Base-by-base conservation (phyloP, 2,888 invertebrate species). In the Napeogenes sylphis region DNA sequence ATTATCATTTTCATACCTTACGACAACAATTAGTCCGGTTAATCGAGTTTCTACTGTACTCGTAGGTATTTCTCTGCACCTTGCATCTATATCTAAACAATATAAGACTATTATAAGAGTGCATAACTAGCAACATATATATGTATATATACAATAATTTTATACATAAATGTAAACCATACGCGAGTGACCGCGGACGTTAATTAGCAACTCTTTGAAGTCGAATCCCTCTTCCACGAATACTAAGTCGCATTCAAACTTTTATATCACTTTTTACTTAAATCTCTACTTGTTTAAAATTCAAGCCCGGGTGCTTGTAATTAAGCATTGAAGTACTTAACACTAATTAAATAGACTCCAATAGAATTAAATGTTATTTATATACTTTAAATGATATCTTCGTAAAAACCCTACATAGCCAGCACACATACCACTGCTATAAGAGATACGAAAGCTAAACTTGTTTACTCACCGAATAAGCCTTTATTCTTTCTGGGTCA, bases 401-500 rank as follows among this genome's bases (percentile, higher is more conserved):
- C 21, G 21, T 21, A 21, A 21, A 0, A 21, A 54, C 54, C 33
- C 46, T 55, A 60, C 55, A 54, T 8, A 32, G 12, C 45, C 45
- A 32, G 13, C 59, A 35, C 55, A 35, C 35, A 35, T 35, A 35
- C 35, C 35, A 35, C 3, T 3, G 5, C 42, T 13, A 21, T 33
- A 42, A 56, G 33, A 51, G 56, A 54, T 45, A 57, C 53, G 45
- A 54, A 57, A 57, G 35, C 35, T 12, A 63, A 56, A 56, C 56
- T 59, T 38, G 56, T 63, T 60, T 83, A 89, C 90, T 88, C 72
- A 90, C 90, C 68, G 88, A 87, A 77, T 90, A 90, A 67, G 86
- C 87, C 75, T 89, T 87, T 76, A 90, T 89, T 79, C 89, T 85
- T 79, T 89, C 85, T 78, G 87, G 87, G 82, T 90, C 90, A 79